Conservation (phyloP, 2,888 invertebrate species). For the Leucoma salicis region DNA sequence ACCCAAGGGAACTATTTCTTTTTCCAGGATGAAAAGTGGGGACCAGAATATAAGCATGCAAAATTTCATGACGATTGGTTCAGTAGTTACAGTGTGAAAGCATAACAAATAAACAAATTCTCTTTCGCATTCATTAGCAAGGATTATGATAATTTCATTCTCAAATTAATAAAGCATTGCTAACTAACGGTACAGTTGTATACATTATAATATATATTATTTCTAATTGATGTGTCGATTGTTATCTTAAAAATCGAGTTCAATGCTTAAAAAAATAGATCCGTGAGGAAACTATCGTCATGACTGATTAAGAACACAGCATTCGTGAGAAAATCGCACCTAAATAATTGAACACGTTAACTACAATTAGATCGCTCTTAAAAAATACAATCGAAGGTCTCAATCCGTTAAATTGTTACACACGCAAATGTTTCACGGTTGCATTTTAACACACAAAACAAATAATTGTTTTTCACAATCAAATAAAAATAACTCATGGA, state of each 20-base stretch:
- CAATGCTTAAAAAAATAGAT: constrained; percentile 26
- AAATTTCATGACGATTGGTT: too few relatives aligned
- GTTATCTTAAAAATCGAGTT: constrained; percentile 18
- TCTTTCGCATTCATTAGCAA: too few relatives aligned
- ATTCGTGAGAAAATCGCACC: constrained; percentile 49
- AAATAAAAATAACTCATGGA: constrained; percentile 14
- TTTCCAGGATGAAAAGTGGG: too few relatives aligned
- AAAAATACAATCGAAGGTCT: constrained; percentile 49
- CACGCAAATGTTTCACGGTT: constrained; percentile 40
- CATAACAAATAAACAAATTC: too few relatives aligned
- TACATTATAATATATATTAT: too few relatives aligned
- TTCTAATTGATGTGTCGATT: too few relatives aligned
- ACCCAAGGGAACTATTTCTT: too few relatives aligned
- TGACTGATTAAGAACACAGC: constrained; percentile 35
- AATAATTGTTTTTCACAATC: constrained; percentile 23
- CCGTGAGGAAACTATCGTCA: constrained; percentile 36
- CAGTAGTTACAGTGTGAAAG: too few relatives aligned
- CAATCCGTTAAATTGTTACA: constrained; percentile 31
- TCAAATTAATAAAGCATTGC: too few relatives aligned
- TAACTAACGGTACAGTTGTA: too few relatives aligned
- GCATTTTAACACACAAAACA: constrained; percentile 17
- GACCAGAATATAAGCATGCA: too few relatives aligned
- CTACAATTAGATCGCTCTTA: constrained; percentile 45
- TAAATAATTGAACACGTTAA: constrained; percentile 38
- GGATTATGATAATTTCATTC: too few relatives aligned